A percentile compares a stretch with the other conserved stretches of the same genome.
These are phyloP conservation scores for Ophonus ardosiacus DNA, from an alignment of 2,888 invertebrate species.

Conservation along the genomic window DNA sequence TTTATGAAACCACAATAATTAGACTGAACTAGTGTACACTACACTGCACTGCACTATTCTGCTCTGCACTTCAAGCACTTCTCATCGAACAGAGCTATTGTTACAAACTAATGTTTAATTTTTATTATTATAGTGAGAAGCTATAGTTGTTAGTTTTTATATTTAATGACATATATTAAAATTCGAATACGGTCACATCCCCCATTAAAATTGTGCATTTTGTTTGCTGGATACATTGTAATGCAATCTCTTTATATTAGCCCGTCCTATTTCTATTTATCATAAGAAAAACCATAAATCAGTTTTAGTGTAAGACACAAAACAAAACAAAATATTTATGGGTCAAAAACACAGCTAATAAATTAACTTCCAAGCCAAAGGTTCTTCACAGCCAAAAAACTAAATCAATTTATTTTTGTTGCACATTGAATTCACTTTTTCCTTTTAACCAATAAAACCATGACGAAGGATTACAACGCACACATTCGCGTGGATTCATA, in stretches of 20 bases:
- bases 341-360: slow-evolving; percentile 40
- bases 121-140: no score
- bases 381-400: slow-evolving; percentile 11
- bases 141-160: no score
- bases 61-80: no score
- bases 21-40: no score
- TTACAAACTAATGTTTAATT: no score
- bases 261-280: background rate
- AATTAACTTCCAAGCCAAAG: slow-evolving; percentile 28
- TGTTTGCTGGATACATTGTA: background rate
- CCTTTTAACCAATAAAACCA: slow-evolving; percentile 4
- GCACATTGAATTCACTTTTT: slow-evolving; percentile 35
- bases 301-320: slow-evolving; percentile 18
- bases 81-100: no score
- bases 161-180: no score
- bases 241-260: background rate
- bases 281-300: slow-evolving; percentile 20
- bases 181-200: no score
- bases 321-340: slow-evolving; percentile 33
- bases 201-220: background rate
- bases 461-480: slow-evolving; percentile 3
- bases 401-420: slow-evolving; percentile 40
- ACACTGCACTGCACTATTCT: no score
- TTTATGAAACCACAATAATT: no score
- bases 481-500: slow-evolving; percentile 5